Conservation (phyloP, 2,888 invertebrate species). For the Dermolepida albohirtum region DNA sequence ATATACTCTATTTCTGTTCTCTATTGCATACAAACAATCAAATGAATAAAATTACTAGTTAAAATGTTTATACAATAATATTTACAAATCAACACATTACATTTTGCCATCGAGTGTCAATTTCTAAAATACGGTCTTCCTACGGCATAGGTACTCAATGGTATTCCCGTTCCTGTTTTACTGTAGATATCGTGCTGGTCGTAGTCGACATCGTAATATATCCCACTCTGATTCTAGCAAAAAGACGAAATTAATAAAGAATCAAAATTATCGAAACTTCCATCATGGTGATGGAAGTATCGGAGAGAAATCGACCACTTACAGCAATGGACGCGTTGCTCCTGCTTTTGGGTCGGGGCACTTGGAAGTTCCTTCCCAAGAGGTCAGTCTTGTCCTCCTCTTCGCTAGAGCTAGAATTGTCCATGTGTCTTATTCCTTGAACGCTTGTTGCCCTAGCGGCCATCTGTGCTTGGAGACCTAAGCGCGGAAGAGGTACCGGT, state of each 20-base stretch:
- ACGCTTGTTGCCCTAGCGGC: slow-evolving; percentile 59
- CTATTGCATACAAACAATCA: neutral
- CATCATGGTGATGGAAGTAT: no score
- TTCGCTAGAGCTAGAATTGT: slow-evolving; percentile 71
- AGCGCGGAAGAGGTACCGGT: slow-evolving; percentile 79
- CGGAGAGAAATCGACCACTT: slow-evolving; percentile 54
- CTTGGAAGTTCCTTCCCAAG: slow-evolving; percentile 78
- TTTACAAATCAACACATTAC: slow-evolving; percentile 24
- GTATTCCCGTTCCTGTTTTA: slow-evolving; percentile 76
- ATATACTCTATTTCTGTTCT: no score
- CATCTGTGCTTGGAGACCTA: slow-evolving; percentile 66
- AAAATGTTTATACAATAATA: slow-evolving; percentile 25
- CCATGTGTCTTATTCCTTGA: slow-evolving; percentile 64
- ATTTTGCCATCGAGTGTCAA: slow-evolving; percentile 55
- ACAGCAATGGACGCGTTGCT: slow-evolving; percentile 75
- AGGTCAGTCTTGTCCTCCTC: slow-evolving; percentile 83
- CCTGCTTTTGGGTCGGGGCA: slow-evolving; percentile 86
- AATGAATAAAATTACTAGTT: slow-evolving; percentile 8
- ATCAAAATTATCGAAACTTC: no score
- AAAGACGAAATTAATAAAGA: slow-evolving; percentile 33
- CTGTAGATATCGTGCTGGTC: slow-evolving; percentile 72
- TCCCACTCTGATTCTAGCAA: slow-evolving; percentile 87
- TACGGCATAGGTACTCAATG: slow-evolving; percentile 86
- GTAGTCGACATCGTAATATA: slow-evolving; percentile 91
- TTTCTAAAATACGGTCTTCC: slow-evolving; percentile 75